A percentile compares a stretch with the other conserved stretches of the same genome.
phyloP scores from a whole-genome alignment of 2,113 vertebrate species.

The Saguinus midas region DNA sequence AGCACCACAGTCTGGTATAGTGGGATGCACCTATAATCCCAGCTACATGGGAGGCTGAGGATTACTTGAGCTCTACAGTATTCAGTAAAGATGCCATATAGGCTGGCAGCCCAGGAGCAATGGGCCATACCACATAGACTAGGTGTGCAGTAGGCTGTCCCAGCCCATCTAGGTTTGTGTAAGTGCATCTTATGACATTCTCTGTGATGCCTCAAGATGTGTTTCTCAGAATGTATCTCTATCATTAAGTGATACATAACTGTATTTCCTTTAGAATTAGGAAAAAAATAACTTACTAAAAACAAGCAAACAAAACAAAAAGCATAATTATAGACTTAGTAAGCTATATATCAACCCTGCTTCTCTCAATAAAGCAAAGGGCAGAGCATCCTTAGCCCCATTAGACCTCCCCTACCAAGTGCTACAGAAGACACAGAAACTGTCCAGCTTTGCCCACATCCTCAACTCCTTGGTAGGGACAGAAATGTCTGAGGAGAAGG shows the following conservation, averaged over 20 bases:
- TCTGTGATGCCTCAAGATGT: background rate
- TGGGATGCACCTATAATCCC: too few species aligned
- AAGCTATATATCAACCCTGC: background rate
- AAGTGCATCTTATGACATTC: background rate
- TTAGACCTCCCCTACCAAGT: background rate
- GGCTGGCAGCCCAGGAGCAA: background rate
- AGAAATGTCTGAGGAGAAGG: background rate
- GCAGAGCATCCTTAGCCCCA: accelerated
- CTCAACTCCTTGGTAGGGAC: too few species aligned
- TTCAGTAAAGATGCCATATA: background rate
- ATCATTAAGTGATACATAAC: background rate
- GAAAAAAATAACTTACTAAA: background rate
- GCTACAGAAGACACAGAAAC: background rate
- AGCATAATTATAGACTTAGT: background rate
- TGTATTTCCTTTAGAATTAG: constrained; percentile 1
- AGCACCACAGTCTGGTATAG: background rate
- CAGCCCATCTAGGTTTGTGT: background rate
- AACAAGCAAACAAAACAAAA: background rate
- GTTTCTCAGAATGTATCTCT: background rate
- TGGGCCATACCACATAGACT: background rate
- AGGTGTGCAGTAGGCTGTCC: background rate
- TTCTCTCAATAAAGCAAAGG: background rate
- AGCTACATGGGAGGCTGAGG: too few species aligned
- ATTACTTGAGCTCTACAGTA: background rate
- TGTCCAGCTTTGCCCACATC: background rate